phyloP scores from a whole-genome alignment of 2,113 vertebrate genomes.

The Meleagris gallopavo region DNA sequence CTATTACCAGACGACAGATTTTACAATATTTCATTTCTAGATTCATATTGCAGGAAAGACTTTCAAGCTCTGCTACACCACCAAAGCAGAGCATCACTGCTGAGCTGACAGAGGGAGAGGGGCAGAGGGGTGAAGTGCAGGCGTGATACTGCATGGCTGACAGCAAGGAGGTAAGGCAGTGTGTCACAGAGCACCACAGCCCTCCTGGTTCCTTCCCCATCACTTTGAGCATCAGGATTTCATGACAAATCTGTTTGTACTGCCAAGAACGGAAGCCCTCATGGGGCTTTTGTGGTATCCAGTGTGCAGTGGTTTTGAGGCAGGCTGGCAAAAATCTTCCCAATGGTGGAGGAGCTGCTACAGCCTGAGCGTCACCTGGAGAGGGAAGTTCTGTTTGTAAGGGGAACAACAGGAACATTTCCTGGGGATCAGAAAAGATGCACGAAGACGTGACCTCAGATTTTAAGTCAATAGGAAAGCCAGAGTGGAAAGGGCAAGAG shows the following conservation, averaged over 20 bases:
- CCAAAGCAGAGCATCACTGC: neutral
- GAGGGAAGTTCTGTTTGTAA: neutral
- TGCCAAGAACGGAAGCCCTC: neutral
- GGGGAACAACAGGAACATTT: neutral
- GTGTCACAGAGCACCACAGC: neutral
- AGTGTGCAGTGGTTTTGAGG: neutral
- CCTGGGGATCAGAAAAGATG: neutral
- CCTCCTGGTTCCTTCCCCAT: neutral
- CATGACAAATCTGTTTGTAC: neutral
- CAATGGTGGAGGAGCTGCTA: neutral
- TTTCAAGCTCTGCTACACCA: neutral
- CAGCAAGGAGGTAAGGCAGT: neutral
- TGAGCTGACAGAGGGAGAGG: neutral
- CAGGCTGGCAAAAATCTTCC: neutral
- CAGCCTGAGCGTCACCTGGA: neutral
- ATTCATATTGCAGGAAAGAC: neutral
- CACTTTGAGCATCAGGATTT: neutral
- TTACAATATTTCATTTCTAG: neutral
- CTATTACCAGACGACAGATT: neutral
- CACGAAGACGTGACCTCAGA: rapidly evolving
- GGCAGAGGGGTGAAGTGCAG: neutral
- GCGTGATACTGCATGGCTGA: neutral
- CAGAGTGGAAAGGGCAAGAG: neutral
- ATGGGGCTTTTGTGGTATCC: neutral
- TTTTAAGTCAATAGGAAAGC: neutral